Evolutionary conservation across 2,113 vertebrate species (phyloP), one percentile per base, ranked within the genome.

Genomic region (Vanacampus margaritifer): DNA sequence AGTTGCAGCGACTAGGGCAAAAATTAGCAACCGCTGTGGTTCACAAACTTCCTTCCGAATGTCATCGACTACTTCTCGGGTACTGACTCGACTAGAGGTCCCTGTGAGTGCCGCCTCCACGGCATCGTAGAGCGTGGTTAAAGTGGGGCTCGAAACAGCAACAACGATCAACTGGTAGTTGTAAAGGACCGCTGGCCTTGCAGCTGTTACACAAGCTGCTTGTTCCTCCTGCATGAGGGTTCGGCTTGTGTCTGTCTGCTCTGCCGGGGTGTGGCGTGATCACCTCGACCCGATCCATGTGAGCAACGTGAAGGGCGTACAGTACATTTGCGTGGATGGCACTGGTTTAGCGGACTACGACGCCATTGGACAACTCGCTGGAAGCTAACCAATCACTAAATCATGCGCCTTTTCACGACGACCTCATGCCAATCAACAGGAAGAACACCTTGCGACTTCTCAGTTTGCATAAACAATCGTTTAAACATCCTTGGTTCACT

Each of bases 181-280:
- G 46, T 69, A 54, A 69, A 76, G 74, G 64, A 73, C 26, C 48
- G 26, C 28, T 11, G 17, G 12, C 23, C 46, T 65, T 51, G 14
- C 77, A 81, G 80, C 82, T 89, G 79, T 87, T 89, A 83, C 84
- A 87, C 89, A 88, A 89, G 73, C 63, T 24, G 75, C 21, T 83
- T 24, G 75, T 23, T 83, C 69, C 76, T 58, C 71, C 68, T 32
- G 77, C 63, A 35, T 73, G 28, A 24, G 12, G 70, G 46, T 71
- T 58, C 32, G 2, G 77, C 48, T 53, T 79, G 63, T 21, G 67
- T 81, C 58, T 21, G 67, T 81, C 58, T 46, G 46, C 79, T 80
- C 26, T 3, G 26, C 54, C 17, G 54, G 84, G 89, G 88, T 76
- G 90, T 88, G 89, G 85, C 78, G 78, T 84, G 75, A 71, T 79